Conservation (phyloP, 2,888 invertebrate species). For the Teinopalpus imperialis region DNA sequence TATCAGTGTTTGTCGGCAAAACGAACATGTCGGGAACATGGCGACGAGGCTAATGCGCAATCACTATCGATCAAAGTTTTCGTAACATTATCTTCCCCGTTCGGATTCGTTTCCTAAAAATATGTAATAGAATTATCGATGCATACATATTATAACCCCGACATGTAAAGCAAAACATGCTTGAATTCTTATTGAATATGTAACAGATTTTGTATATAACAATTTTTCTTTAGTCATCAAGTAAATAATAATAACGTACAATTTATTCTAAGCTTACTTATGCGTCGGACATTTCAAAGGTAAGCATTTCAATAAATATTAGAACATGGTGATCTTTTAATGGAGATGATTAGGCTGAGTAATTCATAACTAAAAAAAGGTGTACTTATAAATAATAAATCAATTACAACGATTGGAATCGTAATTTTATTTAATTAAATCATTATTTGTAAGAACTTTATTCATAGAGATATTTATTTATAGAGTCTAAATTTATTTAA, state of each 20-base stretch:
- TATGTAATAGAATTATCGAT: background rate
- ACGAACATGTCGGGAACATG: constrained; percentile 41
- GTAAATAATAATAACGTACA: background rate
- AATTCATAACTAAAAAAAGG: too few species aligned
- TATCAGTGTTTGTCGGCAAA: constrained; percentile 52
- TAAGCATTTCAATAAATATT: constrained; percentile 12
- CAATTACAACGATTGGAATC: too few species aligned
- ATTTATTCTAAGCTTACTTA: constrained; percentile 16
- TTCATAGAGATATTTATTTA: too few species aligned
- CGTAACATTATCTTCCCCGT: constrained; percentile 24
- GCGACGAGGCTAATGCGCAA: constrained; percentile 39
- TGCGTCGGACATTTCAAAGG: constrained; percentile 11
- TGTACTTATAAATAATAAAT: too few species aligned
- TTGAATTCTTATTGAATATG: background rate
- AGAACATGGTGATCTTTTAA: background rate
- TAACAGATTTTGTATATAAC: background rate
- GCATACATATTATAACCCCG: background rate
- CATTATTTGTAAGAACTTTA: too few species aligned
- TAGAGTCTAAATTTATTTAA: too few species aligned
- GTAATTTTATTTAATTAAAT: too few species aligned
- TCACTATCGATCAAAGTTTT: constrained; percentile 31
- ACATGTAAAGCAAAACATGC: background rate
- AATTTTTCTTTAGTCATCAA: background rate
- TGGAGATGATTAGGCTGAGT: too few species aligned
- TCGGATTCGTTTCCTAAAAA: constrained; percentile 8